These are phyloP conservation scores for Pycnonotus jocosus DNA, from an alignment of 2,113 vertebrate species.

Conservation along the genomic window DNA sequence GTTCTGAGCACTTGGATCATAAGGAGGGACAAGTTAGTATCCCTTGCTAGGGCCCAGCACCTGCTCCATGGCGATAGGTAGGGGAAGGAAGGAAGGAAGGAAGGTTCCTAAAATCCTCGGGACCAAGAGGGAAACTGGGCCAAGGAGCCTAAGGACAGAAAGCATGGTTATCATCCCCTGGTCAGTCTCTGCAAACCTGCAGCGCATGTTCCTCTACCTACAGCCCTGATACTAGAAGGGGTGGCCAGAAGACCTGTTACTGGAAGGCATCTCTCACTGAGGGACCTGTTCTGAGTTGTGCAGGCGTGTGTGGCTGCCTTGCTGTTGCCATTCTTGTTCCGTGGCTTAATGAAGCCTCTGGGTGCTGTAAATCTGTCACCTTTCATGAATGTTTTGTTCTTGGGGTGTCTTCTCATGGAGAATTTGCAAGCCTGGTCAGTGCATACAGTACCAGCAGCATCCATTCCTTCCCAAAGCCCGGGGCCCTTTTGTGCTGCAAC, in stretches of 20 bases:
- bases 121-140: not conserved
- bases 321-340: not conserved
- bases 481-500: not conserved
- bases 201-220: not conserved
- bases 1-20: not conserved
- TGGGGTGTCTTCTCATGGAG: accelerated
- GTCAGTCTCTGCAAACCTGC: not conserved
- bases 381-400: not conserved
- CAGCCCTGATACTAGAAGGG: not conserved
- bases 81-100: not conserved
- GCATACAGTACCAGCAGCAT: not conserved
- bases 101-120: not conserved
- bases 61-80: accelerated
- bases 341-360: not conserved
- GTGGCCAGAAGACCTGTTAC: not conserved
- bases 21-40: not conserved
- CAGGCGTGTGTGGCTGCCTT: not conserved
- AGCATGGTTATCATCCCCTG: not conserved
- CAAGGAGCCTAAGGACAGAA: not conserved
- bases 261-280: not conserved
- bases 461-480: not conserved
- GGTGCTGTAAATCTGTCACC: slow-evolving; percentile 31
- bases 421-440: not conserved
- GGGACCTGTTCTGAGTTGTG: not conserved
- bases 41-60: not conserved